Base-by-base conservation (phyloP, 1,140 invertebrate species). In the Monomorium pharaonis region DNA sequence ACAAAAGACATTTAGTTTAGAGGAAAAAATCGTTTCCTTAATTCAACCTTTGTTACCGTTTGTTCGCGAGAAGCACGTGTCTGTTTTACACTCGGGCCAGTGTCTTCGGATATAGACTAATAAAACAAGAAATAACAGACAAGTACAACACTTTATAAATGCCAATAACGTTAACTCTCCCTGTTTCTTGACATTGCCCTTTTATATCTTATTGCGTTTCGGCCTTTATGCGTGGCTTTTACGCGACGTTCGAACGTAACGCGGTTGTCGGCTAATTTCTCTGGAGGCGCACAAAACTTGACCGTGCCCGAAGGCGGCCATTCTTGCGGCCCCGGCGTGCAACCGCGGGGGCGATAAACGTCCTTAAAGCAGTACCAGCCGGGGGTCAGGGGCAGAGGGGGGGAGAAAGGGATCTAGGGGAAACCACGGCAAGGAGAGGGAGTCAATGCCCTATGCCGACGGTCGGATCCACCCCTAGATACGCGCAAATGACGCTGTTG, bases 401-500 rank as follows among this genome's bases (percentile, higher is more conserved):
- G 37, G 37, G 56, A 18, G 51, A 49, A 33, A 16, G 37, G 37
- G 67, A 80, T 80, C 27, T 42, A 86, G 60, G 60, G n/a, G 56
- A 63, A 80, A 60, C 54, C 70, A 12, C 14, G 49, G 47, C 16
- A 44, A 42, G 81, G 70, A 70, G 70, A 89, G 77, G 86, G 75
- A 88, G 86, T 88, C 87, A 91, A 89, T 90, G 87, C 84, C 85
- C 89, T 88, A 72, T 42, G 63, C 49, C 69, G 51, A 58, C 69
- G 70, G 74, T 30, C 69, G 88, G 85, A 90, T 86, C 86, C 89
- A 90, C 92, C 91, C 92, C 86, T 88, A 88, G 88, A 90, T 91
- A 89, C 88, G 88, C 91, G 93, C 92, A 93, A 93, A 93, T 92
- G 93, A 93, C 92, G 91, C 89, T 88, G 90, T 87, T 91, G 91